Evolutionary conservation across 1,140 invertebrate genomes (phyloP).

Genomic region (Archivesica marissinica): DNA sequence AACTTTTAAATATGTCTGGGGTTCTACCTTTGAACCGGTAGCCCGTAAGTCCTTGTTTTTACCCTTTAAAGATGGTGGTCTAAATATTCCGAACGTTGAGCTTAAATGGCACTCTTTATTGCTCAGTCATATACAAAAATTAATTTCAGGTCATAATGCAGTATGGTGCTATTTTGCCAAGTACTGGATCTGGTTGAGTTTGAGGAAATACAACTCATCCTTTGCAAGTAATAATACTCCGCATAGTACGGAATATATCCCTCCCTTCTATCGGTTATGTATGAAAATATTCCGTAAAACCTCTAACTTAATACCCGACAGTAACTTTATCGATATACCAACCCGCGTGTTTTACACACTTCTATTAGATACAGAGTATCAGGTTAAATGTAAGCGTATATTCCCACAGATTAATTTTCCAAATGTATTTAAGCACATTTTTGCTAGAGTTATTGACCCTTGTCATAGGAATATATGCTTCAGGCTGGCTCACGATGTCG

Average conservation of each 20-base stretch:
- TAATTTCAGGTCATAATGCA: constrained; percentile 11
- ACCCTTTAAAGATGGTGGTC: constrained; percentile 48
- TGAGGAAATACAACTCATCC: constrained; percentile 35
- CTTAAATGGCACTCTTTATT: constrained; percentile 48
- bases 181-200: constrained; percentile 56
- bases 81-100: constrained; percentile 60
- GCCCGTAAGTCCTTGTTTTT: constrained; percentile 40
- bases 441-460: not conserved
- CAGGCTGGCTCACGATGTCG: not conserved
- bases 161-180: constrained; percentile 43
- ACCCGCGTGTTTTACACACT: not conserved
- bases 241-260: constrained; percentile 36
- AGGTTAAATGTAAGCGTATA: not conserved
- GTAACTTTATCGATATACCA: constrained; percentile 40
- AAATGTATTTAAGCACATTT: not conserved
- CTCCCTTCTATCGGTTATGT: constrained; percentile 49
- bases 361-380: not conserved
- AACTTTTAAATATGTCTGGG: constrained; percentile 65
- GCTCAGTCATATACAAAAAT: constrained; percentile 58
- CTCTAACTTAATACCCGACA: not conserved
- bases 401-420: constrained; percentile 4
- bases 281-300: not conserved
- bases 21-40: constrained; percentile 57
- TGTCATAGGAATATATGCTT: not conserved
- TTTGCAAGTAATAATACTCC: constrained; percentile 29